A percentile compares a stretch with the other conserved stretches of the same genome.
These are phyloP conservation scores for Pegea sp. DNA, from an alignment of 23 tunicate genomes.

Conservation along the genomic window DNA sequence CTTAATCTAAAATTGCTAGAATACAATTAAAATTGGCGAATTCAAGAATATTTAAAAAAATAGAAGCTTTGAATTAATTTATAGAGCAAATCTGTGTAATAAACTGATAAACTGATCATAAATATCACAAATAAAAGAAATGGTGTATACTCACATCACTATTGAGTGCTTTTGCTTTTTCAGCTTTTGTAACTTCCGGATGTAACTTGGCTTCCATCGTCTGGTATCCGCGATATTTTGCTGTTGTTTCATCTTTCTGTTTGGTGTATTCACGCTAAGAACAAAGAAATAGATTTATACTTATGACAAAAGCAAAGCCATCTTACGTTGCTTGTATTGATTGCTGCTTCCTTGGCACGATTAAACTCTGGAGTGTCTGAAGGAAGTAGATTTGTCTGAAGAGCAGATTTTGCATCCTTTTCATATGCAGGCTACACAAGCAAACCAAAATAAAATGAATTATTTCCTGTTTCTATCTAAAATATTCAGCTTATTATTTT, in stretches of 20 bases:
- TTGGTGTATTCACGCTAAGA: conserved; percentile 57
- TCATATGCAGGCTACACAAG: no score
- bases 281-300: no score
- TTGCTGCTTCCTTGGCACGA: conserved; percentile 61
- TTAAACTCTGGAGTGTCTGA: conserved; percentile 65
- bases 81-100: no score
- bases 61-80: no score
- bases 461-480: conserved; percentile 1
- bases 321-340: conserved; percentile 75
- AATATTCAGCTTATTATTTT: neutral
- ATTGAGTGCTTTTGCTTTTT: conserved; percentile 66
- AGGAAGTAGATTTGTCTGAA: no score
- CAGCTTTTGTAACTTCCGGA: conserved; percentile 88
- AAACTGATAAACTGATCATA: neutral
- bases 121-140: neutral
- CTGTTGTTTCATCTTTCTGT: conserved; percentile 61
- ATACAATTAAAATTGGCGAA: neutral
- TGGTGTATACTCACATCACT: conserved; percentile 31
- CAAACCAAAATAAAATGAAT: no score
- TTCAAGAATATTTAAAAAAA: no score
- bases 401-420: no score
- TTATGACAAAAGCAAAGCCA: no score
- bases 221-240: conserved; percentile 65
- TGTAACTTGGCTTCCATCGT: conserved; percentile 91
- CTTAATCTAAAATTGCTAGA: neutral